Evolutionary conservation across 2,888 invertebrate species (phyloP).

Genomic region (Timandra comae): DNA sequence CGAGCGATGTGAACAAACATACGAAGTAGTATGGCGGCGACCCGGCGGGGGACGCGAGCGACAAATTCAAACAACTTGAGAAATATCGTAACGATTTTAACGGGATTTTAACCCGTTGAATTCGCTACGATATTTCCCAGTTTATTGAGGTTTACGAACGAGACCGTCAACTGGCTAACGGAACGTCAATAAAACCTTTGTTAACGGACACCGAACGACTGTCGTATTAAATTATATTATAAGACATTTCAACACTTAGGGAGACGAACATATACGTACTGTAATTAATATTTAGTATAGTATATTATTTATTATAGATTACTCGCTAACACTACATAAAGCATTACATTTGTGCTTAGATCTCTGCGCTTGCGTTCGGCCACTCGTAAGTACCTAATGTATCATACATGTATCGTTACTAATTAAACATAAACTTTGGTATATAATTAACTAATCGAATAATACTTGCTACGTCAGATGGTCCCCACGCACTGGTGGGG

Average conservation of each 20-base stretch:
- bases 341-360: constrained; percentile 61
- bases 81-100: too few relatives aligned
- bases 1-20: too few relatives aligned
- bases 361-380: constrained; percentile 23
- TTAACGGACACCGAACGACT: too few relatives aligned
- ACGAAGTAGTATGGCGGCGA: too few relatives aligned
- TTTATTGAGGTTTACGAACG: too few relatives aligned
- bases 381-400: constrained; percentile 12
- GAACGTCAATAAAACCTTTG: constrained; percentile 21
- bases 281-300: constrained; percentile 17
- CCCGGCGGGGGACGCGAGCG: too few relatives aligned
- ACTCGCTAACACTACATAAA: constrained; percentile 68
- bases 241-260: not conserved
- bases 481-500: too few relatives aligned
- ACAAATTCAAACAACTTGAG: too few relatives aligned
- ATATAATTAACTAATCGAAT: constrained; percentile 36
- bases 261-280: constrained; percentile 18
- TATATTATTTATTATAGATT: constrained; percentile 31
- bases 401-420: constrained; percentile 17
- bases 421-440: constrained; percentile 51
- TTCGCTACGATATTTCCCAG: too few relatives aligned
- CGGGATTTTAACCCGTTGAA: too few relatives aligned
- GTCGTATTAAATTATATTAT: too few relatives aligned
- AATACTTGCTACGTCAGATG: constrained; percentile 33
- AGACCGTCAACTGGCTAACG: constrained; percentile 20